Evolutionary conservation across 92 coral and sea anemone species (phyloP), one percentile per base, ranked within the genome.

Genomic region (Anthopleura xanthogrammica): DNA sequence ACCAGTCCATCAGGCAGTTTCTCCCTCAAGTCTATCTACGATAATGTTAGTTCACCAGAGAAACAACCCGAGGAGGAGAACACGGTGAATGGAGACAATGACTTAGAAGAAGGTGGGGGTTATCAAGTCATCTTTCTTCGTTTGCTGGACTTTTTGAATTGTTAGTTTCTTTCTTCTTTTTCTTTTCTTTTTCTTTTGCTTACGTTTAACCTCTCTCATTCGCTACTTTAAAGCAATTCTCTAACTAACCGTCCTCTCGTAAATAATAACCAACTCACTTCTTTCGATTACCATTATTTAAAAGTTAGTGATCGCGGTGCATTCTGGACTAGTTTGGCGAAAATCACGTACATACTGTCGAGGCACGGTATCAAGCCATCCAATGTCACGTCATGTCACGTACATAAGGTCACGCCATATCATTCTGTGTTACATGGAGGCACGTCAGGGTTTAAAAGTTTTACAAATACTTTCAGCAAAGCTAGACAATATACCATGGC

Each of bases 1-100:
- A 80, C 76, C 5, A 91, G 95, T 81, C 93, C 95, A 10, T 89
- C 93, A 77, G 93, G 94, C 22, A 89, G 90, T 73, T 76, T 80
- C 66, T 23, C 79, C 75, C 89, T 80, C 55, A 81, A 71, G 41
- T 85, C 88, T 5, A 72, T 85, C 46, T 85, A 85, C 40, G 88
- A 85, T 79, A 85, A 85, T 79, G 77, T 85, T 48, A n/a, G 54
- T 57, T 39, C 73, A 66, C 79, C 83, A 5, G 64, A 42, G 66
- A 70, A 78, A 40, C 22, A 7, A 16, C 66, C 79, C 6, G 66
- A 64, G 10, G 46, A 39, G 78, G 76, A 48, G 14, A 16, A 22
- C 39, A 64, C n/a, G 56, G 70, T 85, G 42, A 85, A 85, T 52
- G 88, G 88, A 50, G 83, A 79, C 2, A 78, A 58, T 65, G 78